These are phyloP conservation scores for Neolamprologus sp. DNA, from an alignment of 2,113 vertebrate genomes.

Conservation along the genomic window DNA sequence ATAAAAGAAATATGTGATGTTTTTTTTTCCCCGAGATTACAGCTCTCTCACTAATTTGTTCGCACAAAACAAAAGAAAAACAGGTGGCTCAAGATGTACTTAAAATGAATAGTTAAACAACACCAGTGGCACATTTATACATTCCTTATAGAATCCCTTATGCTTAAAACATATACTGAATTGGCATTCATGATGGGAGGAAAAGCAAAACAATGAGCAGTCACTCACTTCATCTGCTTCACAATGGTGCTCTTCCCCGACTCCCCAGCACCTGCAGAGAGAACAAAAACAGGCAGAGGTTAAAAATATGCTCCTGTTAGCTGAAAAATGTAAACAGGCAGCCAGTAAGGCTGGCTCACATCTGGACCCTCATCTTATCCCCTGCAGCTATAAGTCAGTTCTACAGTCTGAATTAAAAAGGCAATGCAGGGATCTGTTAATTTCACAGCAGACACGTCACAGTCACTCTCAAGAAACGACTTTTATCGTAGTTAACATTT, in stretches of 20 bases:
- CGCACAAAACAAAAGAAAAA: not conserved
- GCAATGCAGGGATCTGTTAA: not conserved
- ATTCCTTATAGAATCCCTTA: not conserved
- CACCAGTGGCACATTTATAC: not conserved
- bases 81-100: not conserved
- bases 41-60: not conserved
- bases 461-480: not conserved
- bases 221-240: slow-evolving; percentile 96
- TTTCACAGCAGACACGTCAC: not conserved
- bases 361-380: slow-evolving; percentile 31
- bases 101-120: not conserved
- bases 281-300: slow-evolving; percentile 66
- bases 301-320: slow-evolving; percentile 65
- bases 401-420: not conserved
- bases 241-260: slow-evolving; percentile 96
- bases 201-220: slow-evolving; percentile 48
- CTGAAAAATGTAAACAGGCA: slow-evolving; percentile 56
- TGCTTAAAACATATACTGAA: not conserved
- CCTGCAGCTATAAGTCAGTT: not conserved
- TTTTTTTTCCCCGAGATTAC: not conserved
- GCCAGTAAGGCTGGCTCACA: slow-evolving; percentile 41
- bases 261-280: slow-evolving; percentile 85
- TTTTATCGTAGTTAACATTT: slow-evolving; percentile 21
- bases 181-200: not conserved
- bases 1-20: not conserved